Evolutionary conservation across 1,140 invertebrate species (phyloP).

Genomic region (Tyrophagus putrescentiae): DNA sequence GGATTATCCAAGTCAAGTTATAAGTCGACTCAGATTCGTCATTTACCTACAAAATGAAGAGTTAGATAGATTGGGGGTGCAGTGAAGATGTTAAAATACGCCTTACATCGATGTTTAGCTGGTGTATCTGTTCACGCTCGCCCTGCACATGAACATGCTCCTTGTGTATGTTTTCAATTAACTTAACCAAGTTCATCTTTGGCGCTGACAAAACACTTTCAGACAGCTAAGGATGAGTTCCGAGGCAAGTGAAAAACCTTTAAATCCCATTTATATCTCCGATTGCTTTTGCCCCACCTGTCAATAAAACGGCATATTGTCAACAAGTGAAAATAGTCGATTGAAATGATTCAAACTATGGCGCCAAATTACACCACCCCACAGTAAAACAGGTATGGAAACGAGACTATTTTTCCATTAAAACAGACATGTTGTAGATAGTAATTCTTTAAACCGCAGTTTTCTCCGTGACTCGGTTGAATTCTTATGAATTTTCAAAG

Average conservation of each 20-base stretch:
- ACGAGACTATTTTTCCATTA: too few species aligned
- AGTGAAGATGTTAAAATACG: too few species aligned
- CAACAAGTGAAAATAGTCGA: background rate
- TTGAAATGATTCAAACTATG: background rate
- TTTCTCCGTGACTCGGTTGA: too few species aligned
- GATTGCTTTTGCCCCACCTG: constrained; percentile 15
- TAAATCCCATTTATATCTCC: background rate
- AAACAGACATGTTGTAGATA: too few species aligned
- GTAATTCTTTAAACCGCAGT: too few species aligned
- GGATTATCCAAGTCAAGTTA: background rate
- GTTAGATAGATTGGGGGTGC: too few species aligned
- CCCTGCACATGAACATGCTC: background rate
- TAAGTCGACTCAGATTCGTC: constrained; percentile 4
- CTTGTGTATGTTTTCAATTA: background rate
- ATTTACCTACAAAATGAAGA: background rate
- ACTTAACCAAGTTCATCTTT: background rate
- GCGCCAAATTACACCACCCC: too few species aligned
- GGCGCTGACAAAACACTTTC: background rate
- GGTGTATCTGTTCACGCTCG: constrained; percentile 1
- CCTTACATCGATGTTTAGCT: constrained; percentile 6
- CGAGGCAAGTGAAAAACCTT: too few species aligned
- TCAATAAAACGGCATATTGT: background rate
- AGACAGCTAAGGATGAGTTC: background rate
- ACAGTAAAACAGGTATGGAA: too few species aligned
- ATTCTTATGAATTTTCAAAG: too few species aligned